Conservation (phyloP, 1,140 invertebrate species). For the Drosophila pseudoobscura region DNA sequence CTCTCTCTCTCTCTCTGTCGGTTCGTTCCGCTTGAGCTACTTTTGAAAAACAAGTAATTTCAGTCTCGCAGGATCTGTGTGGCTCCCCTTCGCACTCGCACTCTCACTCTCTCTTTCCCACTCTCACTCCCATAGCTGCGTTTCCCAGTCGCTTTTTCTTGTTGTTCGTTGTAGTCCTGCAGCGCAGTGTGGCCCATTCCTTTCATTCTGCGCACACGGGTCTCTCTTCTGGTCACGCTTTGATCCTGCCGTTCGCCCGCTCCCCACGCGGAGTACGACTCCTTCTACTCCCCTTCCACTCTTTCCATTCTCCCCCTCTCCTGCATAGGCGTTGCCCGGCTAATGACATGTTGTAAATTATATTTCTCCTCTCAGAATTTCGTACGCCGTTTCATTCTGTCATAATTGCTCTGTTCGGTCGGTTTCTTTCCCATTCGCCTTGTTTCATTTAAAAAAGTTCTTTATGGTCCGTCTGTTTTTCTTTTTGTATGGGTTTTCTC, state of each 20-base stretch:
- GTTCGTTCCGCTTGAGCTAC: slow-evolving; percentile 51
- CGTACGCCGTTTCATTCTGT: slow-evolving; percentile 32
- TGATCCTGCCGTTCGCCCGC: slow-evolving; percentile 64
- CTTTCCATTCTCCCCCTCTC: neutral
- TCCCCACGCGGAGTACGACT: slow-evolving; percentile 12
- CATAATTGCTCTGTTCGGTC: slow-evolving; percentile 61
- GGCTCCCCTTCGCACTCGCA: slow-evolving; percentile 7
- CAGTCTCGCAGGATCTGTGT: slow-evolving; percentile 51
- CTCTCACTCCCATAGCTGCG: slow-evolving; percentile 25
- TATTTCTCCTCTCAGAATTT: slow-evolving; percentile 39
- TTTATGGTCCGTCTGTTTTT: slow-evolving; percentile 15
- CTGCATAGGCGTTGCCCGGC: slow-evolving; percentile 64
- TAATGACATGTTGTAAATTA: slow-evolving; percentile 82
- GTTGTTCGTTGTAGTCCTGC: slow-evolving; percentile 24
- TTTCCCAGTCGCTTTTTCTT: slow-evolving; percentile 34
- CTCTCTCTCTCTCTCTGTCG: slow-evolving; percentile 6
- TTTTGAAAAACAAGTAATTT: slow-evolving; percentile 71
- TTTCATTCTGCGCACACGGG: slow-evolving; percentile 20
- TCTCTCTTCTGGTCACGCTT: slow-evolving; percentile 62
- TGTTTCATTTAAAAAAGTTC: slow-evolving; percentile 26
- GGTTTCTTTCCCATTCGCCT: slow-evolving; percentile 35
- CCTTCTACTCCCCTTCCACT: neutral
- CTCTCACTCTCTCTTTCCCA: neutral
- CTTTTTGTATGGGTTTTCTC: slow-evolving; percentile 26
- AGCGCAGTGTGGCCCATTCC: slow-evolving; percentile 35